Percentiles rank a stretch among this genome's conserved stretches.
phyloP scores from a whole-genome alignment of 2,888 invertebrate species.

The Drosophila macrospina region DNA sequence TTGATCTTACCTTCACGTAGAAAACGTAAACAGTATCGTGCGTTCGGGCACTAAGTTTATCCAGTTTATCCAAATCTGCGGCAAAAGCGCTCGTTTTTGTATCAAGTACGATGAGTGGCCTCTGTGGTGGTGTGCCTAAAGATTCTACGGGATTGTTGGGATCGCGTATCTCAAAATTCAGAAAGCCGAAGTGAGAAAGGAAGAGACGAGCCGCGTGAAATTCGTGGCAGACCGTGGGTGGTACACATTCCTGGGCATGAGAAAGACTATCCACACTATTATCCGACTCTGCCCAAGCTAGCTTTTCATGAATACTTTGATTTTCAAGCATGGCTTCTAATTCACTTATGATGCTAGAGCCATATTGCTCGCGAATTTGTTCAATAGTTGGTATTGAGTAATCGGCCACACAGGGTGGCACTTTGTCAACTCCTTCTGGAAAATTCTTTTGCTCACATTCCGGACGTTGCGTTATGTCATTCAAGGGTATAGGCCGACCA shows the following conservation, averaged over 20 bases:
- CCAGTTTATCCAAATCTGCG: slow-evolving; percentile 92
- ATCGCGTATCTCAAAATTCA: slow-evolving; percentile 88
- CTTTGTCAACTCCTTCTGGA: slow-evolving; percentile 92
- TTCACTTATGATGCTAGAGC: slow-evolving; percentile 86
- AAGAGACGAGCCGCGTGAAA: slow-evolving; percentile 98
- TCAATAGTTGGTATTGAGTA: slow-evolving; percentile 96
- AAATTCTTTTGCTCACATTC: slow-evolving; percentile 91
- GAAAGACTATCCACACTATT: slow-evolving; percentile 84
- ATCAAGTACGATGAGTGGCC: slow-evolving; percentile 84
- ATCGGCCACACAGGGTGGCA: slow-evolving; percentile 94
- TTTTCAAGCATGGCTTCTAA: slow-evolving; percentile 90
- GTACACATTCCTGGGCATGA: slow-evolving; percentile 90
- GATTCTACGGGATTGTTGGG: slow-evolving; percentile 81
- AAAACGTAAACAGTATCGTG: slow-evolving; percentile 97
- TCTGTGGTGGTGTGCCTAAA: slow-evolving; percentile 76
- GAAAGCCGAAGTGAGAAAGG: slow-evolving; percentile 97
- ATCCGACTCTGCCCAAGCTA: slow-evolving; percentile 86
- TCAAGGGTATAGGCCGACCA: slow-evolving; percentile 91
- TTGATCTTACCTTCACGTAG: slow-evolving; percentile 89
- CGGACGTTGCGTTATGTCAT: slow-evolving; percentile 88
- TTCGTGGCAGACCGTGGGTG: slow-evolving; percentile 94
- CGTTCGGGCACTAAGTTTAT: slow-evolving; percentile 94
- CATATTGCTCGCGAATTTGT: slow-evolving; percentile 88
- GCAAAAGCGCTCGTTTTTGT: slow-evolving; percentile 88
- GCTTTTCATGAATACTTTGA: slow-evolving; percentile 88